Conservation (phyloP, 2,888 invertebrate genomes). For the Mesopsocus fuscifrons region DNA sequence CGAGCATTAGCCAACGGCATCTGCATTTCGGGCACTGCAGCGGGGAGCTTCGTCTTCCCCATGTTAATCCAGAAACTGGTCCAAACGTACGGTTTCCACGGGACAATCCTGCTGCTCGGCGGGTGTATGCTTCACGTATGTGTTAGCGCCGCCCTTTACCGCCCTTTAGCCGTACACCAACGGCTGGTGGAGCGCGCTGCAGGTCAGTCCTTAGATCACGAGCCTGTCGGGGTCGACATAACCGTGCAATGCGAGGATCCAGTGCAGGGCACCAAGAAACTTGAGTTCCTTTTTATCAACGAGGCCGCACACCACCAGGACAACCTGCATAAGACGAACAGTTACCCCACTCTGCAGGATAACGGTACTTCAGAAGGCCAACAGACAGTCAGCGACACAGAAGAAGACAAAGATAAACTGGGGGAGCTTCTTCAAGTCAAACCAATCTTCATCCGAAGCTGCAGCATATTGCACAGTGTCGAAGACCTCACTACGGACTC, state of each 20-base stretch:
- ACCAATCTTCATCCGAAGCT: slow-evolving; percentile 42
- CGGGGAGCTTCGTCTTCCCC: slow-evolving; percentile 70
- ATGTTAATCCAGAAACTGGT: slow-evolving; percentile 52
- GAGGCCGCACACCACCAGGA: slow-evolving; percentile 16
- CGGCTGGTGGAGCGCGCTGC: not conserved
- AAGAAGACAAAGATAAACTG: slow-evolving; percentile 35
- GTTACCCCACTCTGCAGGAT: slow-evolving; percentile 1
- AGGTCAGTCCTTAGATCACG: not conserved
- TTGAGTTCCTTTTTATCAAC: slow-evolving; percentile 24
- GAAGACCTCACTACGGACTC: slow-evolving; percentile 57
- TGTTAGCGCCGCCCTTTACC: slow-evolving; percentile 46
- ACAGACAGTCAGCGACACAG: slow-evolving; percentile 25
- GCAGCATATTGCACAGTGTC: slow-evolving; percentile 50
- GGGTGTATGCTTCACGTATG: slow-evolving; percentile 60
- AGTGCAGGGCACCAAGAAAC: slow-evolving; percentile 17
- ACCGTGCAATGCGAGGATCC: slow-evolving; percentile 2
- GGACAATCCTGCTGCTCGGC: slow-evolving; percentile 47
- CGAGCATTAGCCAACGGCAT: slow-evolving; percentile 72
- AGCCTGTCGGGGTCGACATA: slow-evolving; percentile 1
- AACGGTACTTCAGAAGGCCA: slow-evolving; percentile 22
- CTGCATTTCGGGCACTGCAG: slow-evolving; percentile 73
- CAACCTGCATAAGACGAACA: slow-evolving; percentile 3
- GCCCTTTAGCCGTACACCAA: slow-evolving; percentile 30
- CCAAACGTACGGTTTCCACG: slow-evolving; percentile 55
- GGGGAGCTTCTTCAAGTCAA: slow-evolving; percentile 33